Base-by-base conservation (phyloP, 1,140 invertebrate genomes). In the Capitella teleta region DNA sequence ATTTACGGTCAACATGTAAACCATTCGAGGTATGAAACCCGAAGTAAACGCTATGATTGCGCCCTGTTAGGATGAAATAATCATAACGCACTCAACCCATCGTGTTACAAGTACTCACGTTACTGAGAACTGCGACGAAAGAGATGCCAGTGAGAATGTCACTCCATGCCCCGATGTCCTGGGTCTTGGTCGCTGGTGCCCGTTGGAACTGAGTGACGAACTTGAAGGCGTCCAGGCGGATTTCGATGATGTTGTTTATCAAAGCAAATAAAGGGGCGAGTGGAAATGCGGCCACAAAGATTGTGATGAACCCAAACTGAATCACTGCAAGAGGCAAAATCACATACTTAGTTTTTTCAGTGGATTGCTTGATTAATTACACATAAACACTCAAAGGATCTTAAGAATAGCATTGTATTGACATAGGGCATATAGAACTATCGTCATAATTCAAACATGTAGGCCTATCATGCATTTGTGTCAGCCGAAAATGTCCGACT, bases 11-110 rank as follows among this genome's bases (percentile, higher is more conserved):
- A 14, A 28, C 26, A n/a, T 23, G 58, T 84, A 86, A 47, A 85
- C 80, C 75, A 87, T 82, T 3, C 87, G 74, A 0, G 88, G 88
- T 44, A 93, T 89, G 61, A 89, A 92, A 58, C 38, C 91, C 53
- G 86, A 90, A 0, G 88, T 91, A 63, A 90, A 92, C 0, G 87
- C 86, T 47, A 93, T 92, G 1, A 93, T 86, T 67, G 92, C 90
- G 0, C 86, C 86, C 86, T 88, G 68, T 28, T 37, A 18, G 24
- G 14, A 23, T 18, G n/a, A n/a, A n/a, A n/a, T n/a, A n/a, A n/a
- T 30, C 26, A 37, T 47, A 30, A 57, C 48, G 12, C 41, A 41
- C 24, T 34, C 24, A 23, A 18, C 18, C 46, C 38, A 18, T 24
- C 18, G 14, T 5, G 12, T n/a, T 5, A 24, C 25, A 14, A 24